Evolutionary conservation across 2,888 invertebrate species (phyloP), one percentile per base, ranked within the genome.

Genomic region (Drosophila mimetica): DNA sequence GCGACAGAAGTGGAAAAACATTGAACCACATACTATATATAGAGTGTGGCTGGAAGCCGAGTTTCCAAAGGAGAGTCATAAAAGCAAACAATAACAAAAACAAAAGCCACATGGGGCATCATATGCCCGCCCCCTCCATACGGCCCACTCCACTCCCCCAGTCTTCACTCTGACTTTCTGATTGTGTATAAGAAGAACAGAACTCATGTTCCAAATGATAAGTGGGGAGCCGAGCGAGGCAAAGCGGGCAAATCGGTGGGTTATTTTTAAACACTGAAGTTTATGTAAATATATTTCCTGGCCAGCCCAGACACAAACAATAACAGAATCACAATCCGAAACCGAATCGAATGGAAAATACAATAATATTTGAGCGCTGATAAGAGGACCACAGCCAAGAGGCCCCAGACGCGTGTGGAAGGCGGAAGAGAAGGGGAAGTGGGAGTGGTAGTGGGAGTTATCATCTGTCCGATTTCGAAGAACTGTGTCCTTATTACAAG

Each of bases 261-360:
- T 82, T 88, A 88, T 85, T 88, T 85, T 88, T 85, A 85, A 79
- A 77, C 80, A 76, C 77, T 79, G 83, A 84, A 86, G 84, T 82
- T 84, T 87, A 79, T 84, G 78, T 86, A 84, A 86, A 83, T 83
- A 83, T 83, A 77, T 87, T 87, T 87, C 88, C 88, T 85, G 85
- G 74, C 70, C 69, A 48, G 66, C 20, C 50, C 79, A 65, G 70
- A 85, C 78, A 53, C 71, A 73, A 84, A 74, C 76, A 83, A 76
- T 69, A 86, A 67, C 75, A 77, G 46, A 59, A 54, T 30, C 30
- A 11, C 25, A 25, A 25, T 25, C 25, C 25, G 30, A 30, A 30
- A 11, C 30, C 30, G 30, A 30, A 30, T 67, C 67, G 63, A 69
- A 54, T 63, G 67, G 44, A 72, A 82, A 76, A 70, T 60, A 87